Conservation (phyloP, 2,888 invertebrate genomes). For the Meiosimyza platycephala region DNA sequence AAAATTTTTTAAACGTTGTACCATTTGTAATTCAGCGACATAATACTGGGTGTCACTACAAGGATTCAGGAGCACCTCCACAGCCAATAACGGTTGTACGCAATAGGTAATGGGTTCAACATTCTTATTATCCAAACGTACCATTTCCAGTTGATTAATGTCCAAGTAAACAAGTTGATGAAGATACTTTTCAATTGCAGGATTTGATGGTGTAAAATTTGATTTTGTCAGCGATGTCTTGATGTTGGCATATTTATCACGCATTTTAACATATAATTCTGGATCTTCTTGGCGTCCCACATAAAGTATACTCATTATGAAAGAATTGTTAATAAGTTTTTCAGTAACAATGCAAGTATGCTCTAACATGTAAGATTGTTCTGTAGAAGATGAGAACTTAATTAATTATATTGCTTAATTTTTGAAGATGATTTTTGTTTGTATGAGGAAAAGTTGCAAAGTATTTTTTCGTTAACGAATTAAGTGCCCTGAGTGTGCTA, state of each 20-base stretch:
- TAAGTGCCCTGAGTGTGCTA: too few species aligned
- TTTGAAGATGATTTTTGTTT: too few species aligned
- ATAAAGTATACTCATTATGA: constrained; percentile 84
- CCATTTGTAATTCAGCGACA: constrained; percentile 84
- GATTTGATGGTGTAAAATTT: constrained; percentile 56
- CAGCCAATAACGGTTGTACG: constrained; percentile 83
- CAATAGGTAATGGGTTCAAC: constrained; percentile 78
- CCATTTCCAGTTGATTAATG: constrained; percentile 60
- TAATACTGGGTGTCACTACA: constrained; percentile 84
- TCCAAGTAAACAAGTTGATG: constrained; percentile 63
- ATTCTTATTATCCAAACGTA: constrained; percentile 70
- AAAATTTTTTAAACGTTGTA: constrained; percentile 86
- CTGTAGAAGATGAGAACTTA: constrained; percentile 39
- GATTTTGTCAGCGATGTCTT: constrained; percentile 61
- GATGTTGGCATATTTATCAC: constrained; percentile 75
- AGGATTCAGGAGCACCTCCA: constrained; percentile 87
- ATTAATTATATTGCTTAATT: neutral
- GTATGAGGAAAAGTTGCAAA: too few species aligned
- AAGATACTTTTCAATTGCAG: constrained; percentile 57
- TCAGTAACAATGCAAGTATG: constrained; percentile 77
- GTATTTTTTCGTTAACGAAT: too few species aligned
- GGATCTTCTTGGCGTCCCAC: constrained; percentile 84
- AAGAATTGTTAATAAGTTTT: constrained; percentile 78
- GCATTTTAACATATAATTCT: constrained; percentile 74
- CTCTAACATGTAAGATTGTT: constrained; percentile 73